Evolutionary conservation across 2,888 invertebrate genomes (phyloP), one percentile per base, ranked within the genome.

Genomic region (Phorcus lineatus): DNA sequence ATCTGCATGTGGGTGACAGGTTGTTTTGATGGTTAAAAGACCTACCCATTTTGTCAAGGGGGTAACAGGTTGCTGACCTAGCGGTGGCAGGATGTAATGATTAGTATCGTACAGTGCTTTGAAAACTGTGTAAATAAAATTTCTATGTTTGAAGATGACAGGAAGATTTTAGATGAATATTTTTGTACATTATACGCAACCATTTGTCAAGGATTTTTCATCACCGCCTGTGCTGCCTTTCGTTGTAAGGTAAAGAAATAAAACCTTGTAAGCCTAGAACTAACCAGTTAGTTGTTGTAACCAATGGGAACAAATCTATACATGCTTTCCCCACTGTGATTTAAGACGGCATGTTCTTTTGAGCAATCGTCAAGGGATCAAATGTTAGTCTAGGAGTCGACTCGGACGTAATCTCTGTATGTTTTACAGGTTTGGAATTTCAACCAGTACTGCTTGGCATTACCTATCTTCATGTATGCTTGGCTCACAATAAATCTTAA

Each of bases 111-210:
- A 36, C 70, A 31, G 70, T 70, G 70, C 70, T 70, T 47, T 70
- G 36, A 70, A 70, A 36, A n/a, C 13, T 70, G 31, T 67, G 67
- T 70, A 70, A 31, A 70, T 70, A 70, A 70, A 31, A 16, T 40
- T 40, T 70, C 70, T 40, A 70, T 70, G 70, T 70, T 70, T 70
- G 36, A 70, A 70, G 19, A 70, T 70, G 70, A 36, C 19, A 13
- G 31, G n/a, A 31, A 70, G 70, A 70, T 70, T 70, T 70, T 70
- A 70, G 70, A 70, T 70, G 70, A 70, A 70, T 70, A 70, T 70
- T 70, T 70, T 70, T 70, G 70, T 70, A 70, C 19, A 70, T 70
- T 70, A 28, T 70, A 70, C 70, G 70, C 70, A 70, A 70, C 36
- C 70, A 40, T 70, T 40, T 40, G 70, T 40, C 70, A 70, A 57